phyloP scores from a whole-genome alignment of 2,113 vertebrate species.

The Brachypodius melanocephalos region DNA sequence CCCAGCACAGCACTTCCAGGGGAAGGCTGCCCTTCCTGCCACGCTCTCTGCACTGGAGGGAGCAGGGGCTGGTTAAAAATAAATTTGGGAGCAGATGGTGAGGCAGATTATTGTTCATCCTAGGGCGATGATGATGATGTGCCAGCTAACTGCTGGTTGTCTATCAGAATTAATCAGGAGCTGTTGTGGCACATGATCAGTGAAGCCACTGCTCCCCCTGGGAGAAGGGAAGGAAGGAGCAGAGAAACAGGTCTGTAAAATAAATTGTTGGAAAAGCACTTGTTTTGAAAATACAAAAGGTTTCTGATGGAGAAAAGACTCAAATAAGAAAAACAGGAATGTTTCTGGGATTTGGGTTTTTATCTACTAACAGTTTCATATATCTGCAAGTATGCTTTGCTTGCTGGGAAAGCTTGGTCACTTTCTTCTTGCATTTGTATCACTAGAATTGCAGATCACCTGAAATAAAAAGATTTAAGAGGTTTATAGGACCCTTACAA shows the following conservation, averaged over 20 bases:
- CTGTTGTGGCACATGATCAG: constrained; percentile 8
- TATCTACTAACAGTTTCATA: not conserved
- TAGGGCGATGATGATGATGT: constrained; percentile 39
- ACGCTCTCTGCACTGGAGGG: accelerated
- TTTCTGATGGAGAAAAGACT: not conserved
- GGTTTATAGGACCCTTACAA: not conserved
- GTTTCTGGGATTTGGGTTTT: not conserved
- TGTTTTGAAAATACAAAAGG: not conserved
- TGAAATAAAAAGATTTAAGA: not conserved
- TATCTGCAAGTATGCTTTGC: not conserved
- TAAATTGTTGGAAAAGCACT: not conserved
- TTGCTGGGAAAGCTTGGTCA: not conserved
- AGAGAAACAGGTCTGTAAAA: not conserved
- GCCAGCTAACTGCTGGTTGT: constrained; percentile 61
- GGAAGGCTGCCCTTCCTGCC: not conserved
- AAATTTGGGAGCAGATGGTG: constrained; percentile 71
- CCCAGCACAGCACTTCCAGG: not conserved
- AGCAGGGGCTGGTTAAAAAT: constrained; percentile 59
- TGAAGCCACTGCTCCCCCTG: not conserved
- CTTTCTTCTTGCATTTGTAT: not conserved
- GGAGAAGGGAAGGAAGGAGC: not conserved
- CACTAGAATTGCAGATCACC: not conserved
- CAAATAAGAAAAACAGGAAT: not conserved
- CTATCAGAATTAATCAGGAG: constrained; percentile 64
- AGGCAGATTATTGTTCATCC: constrained; percentile 51